These are phyloP conservation scores for Chromoteleia sp. DNA, from an alignment of 2,888 invertebrate species.

Conservation along the genomic window DNA sequence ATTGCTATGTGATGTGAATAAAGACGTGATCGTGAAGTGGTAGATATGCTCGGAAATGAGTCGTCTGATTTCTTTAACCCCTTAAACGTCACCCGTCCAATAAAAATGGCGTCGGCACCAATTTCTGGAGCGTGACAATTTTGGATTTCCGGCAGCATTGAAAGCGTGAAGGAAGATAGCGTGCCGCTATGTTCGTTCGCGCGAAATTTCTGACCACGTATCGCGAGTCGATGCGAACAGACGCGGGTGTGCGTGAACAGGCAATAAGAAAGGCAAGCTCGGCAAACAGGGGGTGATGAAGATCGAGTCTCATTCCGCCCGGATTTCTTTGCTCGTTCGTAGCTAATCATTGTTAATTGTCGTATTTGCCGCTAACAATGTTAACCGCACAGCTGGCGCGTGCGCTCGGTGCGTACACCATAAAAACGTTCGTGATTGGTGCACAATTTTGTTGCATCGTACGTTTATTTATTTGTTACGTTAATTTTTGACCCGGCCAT, in stretches of 20 bases:
- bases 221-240: neutral
- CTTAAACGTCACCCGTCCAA: neutral
- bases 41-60: constrained; percentile 13
- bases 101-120: neutral
- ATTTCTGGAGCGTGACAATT: neutral
- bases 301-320: constrained; percentile 52
- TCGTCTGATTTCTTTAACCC: neutral
- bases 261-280: constrained; percentile 43
- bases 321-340: neutral
- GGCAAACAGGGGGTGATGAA: constrained; percentile 50
- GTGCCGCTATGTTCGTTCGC: constrained; percentile 20
- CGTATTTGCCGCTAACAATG: neutral
- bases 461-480: neutral
- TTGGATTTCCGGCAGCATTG: constrained; percentile 23
- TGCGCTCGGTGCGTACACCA: constrained; percentile 46
- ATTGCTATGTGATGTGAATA: constrained; percentile 35
- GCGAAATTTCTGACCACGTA: constrained; percentile 12
- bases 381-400: constrained; percentile 13
- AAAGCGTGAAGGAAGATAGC: constrained; percentile 41
- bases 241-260: constrained; percentile 49
- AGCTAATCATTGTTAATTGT: constrained; percentile 4
- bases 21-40: constrained; percentile 34
- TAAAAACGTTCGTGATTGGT: constrained; percentile 20
- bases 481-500: constrained; percentile 1
- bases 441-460: constrained; percentile 20